These are phyloP conservation scores for Penaeus vannamei DNA, from an alignment of 1,140 invertebrate species.

Conservation along the genomic window DNA sequence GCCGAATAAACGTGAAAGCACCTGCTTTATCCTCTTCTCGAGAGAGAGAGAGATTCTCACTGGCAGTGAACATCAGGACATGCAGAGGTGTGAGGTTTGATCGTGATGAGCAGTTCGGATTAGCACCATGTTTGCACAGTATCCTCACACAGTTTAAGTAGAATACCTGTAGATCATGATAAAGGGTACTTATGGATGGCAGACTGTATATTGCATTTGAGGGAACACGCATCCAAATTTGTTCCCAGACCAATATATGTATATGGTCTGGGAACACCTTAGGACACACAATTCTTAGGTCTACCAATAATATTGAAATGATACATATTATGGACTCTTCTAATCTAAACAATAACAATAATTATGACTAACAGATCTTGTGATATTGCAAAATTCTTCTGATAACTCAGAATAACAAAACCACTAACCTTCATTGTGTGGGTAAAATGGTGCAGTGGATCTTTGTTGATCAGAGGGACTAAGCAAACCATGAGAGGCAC, in stretches of 20 bases:
- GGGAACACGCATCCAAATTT: no score
- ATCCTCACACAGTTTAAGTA: conserved; percentile 81
- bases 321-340: no score
- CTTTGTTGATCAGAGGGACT: conserved; percentile 83
- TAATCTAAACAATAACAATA: no score
- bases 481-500: conserved; percentile 83
- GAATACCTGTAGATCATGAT: conserved; percentile 75
- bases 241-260: no score
- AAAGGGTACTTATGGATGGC: not conserved
- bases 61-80: conserved; percentile 82
- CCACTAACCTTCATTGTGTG: conserved; percentile 80
- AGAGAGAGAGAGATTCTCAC: conserved; percentile 81
- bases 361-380: no score
- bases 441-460: conserved; percentile 82
- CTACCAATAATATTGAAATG: no score
- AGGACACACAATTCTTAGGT: no score
- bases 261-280: no score
- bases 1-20: conserved; percentile 73
- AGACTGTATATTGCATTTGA: no score
- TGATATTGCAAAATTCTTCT: no score
- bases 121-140: conserved; percentile 80
- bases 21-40: conserved; percentile 76
- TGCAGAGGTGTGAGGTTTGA: conserved; percentile 81
- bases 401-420: not conserved
- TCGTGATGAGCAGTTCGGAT: conserved; percentile 81